Evolutionary conservation across 2,797 vertebrate genomes (phyloP), one percentile per base, ranked within the genome.

Genomic region (Enteromius unitaeniatus): DNA sequence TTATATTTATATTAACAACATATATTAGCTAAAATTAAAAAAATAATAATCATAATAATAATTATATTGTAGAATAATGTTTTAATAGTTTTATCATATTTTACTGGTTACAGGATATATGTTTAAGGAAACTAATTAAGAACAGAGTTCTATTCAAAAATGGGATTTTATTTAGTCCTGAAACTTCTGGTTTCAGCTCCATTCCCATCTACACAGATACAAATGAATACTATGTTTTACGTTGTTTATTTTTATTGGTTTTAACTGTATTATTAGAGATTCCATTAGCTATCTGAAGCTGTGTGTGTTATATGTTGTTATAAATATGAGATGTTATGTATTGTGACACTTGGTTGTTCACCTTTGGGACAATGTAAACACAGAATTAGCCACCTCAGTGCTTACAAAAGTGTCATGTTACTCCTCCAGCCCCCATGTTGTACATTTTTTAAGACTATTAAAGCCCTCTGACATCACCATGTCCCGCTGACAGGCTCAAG

Each of bases 391-490:
- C 26, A 68, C 64, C 26, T 19, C 49, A 60, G 5, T 58, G 65
- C 40, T 78, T 78, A 70, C 74, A 69, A 83, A 55, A 78, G 40
- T 77, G 51, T 84, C 65, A 49, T 78, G 75, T 83, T 78, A 60
- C 51, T 78, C 15, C 17, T 70, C 15, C 42, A 70, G 75, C 26
- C 75, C 51, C 21, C 42, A 49, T 72, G 75, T 78, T 84, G 19
- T 84, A 78, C 6, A 78, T 42, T 58, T 67, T 62, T 60, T 84
- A 84, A 62, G 83, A 49, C 37, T 60, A 31, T 83, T 85, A 81
- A 84, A 78, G 87, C 15, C 89, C 91, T 86, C 89, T 83, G 65
- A 65, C 31, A 60, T 84, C 75, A 34, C 65, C 26, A 34, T 78
- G 75, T 78, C 75, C 70, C 53, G n/a, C 40, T 78, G 82, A 84